Conservation (phyloP, 1,140 invertebrate species). For the Pararge aegeria region DNA sequence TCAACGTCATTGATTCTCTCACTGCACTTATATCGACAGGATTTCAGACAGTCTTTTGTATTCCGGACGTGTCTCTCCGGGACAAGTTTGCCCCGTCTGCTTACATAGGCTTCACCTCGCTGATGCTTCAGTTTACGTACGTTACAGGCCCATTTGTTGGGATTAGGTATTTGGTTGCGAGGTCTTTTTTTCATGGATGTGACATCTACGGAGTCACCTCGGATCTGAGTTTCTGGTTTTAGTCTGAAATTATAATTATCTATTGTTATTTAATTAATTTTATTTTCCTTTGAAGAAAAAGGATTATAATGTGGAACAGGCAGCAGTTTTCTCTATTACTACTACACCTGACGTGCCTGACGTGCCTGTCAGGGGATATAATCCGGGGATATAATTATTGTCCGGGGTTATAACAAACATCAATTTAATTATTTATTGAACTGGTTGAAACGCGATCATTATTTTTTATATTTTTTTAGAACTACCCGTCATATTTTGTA, state of each 20-base stretch:
- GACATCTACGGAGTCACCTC: slow-evolving; percentile 26
- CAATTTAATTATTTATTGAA: too few species aligned
- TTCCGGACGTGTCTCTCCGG: slow-evolving; percentile 54
- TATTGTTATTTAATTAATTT: too few species aligned
- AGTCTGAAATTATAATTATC: slow-evolving; percentile 45
- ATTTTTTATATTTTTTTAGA: too few species aligned
- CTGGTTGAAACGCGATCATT: too few species aligned
- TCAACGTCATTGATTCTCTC: slow-evolving; percentile 60
- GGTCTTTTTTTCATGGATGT: slow-evolving; percentile 33
- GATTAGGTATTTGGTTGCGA: slow-evolving; percentile 50
- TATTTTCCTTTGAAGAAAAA: too few species aligned
- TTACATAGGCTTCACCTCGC: slow-evolving; percentile 68
- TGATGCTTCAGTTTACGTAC: slow-evolving; percentile 66
- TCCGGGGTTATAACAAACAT: too few species aligned
- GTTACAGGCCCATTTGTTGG: slow-evolving; percentile 63
- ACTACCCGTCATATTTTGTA: too few species aligned
- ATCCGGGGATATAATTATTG: too few species aligned
- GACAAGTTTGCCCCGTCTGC: slow-evolving; percentile 62
- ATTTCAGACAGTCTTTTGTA: slow-evolving; percentile 65
- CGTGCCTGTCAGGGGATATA: too few species aligned
- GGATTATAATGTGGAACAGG: too few species aligned
- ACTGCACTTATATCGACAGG: slow-evolving; percentile 66
- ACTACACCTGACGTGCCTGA: too few species aligned
- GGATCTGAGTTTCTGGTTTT: slow-evolving; percentile 38
- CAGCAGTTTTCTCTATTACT: too few species aligned